A percentile compares a stretch with the other conserved stretches of the same genome.
Conservation (phyloP, 2,888 invertebrate species). For the Epistrophella euchroma region DNA sequence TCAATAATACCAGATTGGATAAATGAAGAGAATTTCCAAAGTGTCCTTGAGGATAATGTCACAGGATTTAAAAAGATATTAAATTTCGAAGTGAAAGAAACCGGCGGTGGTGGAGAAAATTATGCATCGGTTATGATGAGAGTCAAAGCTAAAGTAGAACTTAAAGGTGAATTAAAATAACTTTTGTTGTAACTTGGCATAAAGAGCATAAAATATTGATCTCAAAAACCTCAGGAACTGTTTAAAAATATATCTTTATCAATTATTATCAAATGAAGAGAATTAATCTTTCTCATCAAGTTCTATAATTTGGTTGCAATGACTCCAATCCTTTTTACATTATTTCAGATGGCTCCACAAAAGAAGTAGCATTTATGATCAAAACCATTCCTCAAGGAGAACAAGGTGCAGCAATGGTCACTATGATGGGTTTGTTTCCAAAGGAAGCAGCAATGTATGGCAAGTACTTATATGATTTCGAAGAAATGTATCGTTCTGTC, state of each 20-base stretch:
- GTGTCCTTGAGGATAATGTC: constrained; percentile 77
- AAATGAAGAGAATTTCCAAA: constrained; percentile 74
- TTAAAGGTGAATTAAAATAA: constrained; percentile 77
- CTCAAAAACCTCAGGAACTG: no score
- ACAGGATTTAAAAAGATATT: constrained; percentile 76
- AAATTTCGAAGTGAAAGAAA: constrained; percentile 76
- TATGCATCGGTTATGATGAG: constrained; percentile 79
- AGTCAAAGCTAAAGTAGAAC: constrained; percentile 76
- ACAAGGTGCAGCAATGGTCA: constrained; percentile 58
- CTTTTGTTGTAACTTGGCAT: background rate
- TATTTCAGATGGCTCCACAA: constrained; percentile 75
- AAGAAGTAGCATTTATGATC: constrained; percentile 78
- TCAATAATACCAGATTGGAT: constrained; percentile 64
- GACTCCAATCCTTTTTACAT: background rate
- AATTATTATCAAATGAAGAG: no score
- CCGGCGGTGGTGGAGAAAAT: constrained; percentile 80
- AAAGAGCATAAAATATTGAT: no score
- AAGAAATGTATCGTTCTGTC: constrained; percentile 79
- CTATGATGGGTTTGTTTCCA: constrained; percentile 79
- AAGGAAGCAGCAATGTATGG: constrained; percentile 82
- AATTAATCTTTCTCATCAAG: no score
- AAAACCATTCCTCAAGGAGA: constrained; percentile 79
- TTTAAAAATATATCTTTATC: no score
- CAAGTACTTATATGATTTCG: constrained; percentile 80
- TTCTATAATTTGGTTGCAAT: no score